phyloP scores from a whole-genome alignment of 2,797 vertebrate genomes.

The Gobionotothen gibberifrons region DNA sequence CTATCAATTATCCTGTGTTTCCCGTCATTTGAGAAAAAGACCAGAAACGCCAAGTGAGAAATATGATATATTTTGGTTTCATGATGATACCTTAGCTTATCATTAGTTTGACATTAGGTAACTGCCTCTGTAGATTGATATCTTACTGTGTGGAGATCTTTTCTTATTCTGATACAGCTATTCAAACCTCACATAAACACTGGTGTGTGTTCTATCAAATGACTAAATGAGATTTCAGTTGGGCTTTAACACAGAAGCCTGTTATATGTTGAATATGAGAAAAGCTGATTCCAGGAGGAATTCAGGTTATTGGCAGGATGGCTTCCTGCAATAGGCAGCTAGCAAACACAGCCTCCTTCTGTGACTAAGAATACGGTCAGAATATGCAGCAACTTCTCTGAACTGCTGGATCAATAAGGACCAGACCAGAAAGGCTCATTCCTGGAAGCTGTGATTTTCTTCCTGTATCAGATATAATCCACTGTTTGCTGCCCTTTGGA shows the following conservation, averaged over 20 bases:
- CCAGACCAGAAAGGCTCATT: conserved; percentile 24
- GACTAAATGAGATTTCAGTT: not conserved
- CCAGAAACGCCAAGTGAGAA: not conserved
- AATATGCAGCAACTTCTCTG: conserved; percentile 28
- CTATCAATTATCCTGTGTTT: not conserved
- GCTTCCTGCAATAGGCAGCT: conserved; percentile 35
- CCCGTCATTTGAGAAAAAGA: not conserved
- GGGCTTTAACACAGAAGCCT: not conserved
- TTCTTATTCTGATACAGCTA: not conserved
- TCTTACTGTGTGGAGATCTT: not conserved
- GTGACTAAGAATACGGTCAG: conserved; percentile 37
- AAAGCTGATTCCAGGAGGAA: conserved; percentile 12
- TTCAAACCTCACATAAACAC: not conserved
- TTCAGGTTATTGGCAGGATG: conserved; percentile 11
- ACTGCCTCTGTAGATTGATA: not conserved
- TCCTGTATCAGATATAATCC: not conserved
- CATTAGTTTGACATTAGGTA: not conserved
- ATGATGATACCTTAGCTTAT: no score
- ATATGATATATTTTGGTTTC: not conserved
- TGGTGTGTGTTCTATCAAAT: not conserved
- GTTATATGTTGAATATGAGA: conserved; percentile 37
- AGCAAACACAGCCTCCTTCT: conserved; percentile 24
- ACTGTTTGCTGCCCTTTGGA: not conserved
- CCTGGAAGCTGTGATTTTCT: conserved; percentile 29
- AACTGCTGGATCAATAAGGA: conserved; percentile 50